Percentiles rank a stretch among this genome's conserved stretches.
Evolutionary conservation across 2,888 invertebrate species (phyloP).

Genomic region (Leistus spinibarbis): DNA sequence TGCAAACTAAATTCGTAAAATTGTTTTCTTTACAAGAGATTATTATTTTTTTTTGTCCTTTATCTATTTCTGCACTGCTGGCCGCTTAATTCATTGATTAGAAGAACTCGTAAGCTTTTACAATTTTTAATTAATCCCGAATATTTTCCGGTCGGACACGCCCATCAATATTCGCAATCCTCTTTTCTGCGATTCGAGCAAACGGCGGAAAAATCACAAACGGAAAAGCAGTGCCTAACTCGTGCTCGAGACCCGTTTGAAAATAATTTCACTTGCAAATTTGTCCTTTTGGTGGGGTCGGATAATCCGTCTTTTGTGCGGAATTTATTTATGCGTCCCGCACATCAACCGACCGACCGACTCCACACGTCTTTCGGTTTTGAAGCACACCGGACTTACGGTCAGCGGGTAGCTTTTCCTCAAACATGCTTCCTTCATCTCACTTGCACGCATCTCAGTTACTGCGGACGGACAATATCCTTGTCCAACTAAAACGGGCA

Average conservation of each 20-base stretch:
- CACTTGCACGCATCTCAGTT: not conserved
- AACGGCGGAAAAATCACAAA: slow-evolving; percentile 19
- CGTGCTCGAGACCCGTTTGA: not conserved
- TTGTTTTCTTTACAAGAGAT: slow-evolving; percentile 9
- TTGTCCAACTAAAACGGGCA: not conserved
- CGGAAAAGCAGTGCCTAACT: slow-evolving; percentile 1
- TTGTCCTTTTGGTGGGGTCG: slow-evolving; percentile 27
- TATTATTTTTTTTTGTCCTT: not conserved
- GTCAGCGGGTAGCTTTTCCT: slow-evolving; percentile 4
- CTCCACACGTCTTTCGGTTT: slow-evolving; percentile 32
- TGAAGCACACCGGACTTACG: slow-evolving; percentile 5
- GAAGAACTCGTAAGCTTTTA: slow-evolving; percentile 29
- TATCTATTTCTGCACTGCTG: not conserved
- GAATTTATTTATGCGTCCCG: slow-evolving; percentile 37
- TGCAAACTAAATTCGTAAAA: slow-evolving; percentile 15
- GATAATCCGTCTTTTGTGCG: slow-evolving; percentile 38
- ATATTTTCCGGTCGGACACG: slow-evolving; percentile 20
- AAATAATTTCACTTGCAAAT: slow-evolving; percentile 38
- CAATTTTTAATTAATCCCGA: slow-evolving; percentile 37
- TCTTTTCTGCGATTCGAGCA: slow-evolving; percentile 10
- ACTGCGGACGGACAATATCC: not conserved
- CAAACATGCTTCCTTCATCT: not conserved
- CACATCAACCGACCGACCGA: slow-evolving; percentile 17
- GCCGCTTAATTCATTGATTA: slow-evolving; percentile 33
- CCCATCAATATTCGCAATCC: slow-evolving; percentile 36